Base-by-base conservation (phyloP, 2,888 invertebrate species). In the Lithophane leautieri region DNA sequence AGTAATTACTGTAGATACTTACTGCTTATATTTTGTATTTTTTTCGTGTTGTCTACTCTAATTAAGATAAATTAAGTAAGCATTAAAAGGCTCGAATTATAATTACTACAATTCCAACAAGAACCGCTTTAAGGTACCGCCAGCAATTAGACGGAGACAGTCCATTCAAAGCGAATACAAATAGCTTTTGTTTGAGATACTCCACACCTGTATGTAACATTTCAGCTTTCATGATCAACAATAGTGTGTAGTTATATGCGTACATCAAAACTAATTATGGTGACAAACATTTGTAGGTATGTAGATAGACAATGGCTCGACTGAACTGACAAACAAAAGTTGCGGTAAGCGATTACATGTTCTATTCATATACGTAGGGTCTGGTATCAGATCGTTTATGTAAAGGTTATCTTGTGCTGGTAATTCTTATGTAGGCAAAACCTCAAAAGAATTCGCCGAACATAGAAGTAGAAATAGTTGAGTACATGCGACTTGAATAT, bases 321-420 rank as follows among this genome's bases (percentile, higher is more conserved):
- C 71, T 65, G 66, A 79, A 84, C 70, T 34, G 34, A 40, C 76
- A 74, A 70, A 89, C 89, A 91, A 90, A 87, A 75, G 82, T 84
- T 90, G 89, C 77, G 87, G 88, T 90, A 90, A 92, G 86, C 85
- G 87, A 85, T 92, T 91, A 91, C 89, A 87, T 87, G 81, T 78
- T 79, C 72, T 40, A 28, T 67, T 44, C 34, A 22, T 28, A 14
- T 82, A 77, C 44, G 68, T 67, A 61, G 67, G 71, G 40, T 58
- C 62, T 73, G 16, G 2, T 50, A 50, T 50, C 50, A 50, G 50
- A 72, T 75, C 19, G 63, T 72, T 58, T 76, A 74, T 70, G 22
- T 68, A 69, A 69, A 54, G 12, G 16, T 68, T 60, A 61, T 76
- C n/a, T 63, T 56, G n/a, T 58, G 50, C 42, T 50, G 8, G 50